phyloP scores from a whole-genome alignment of 2,113 vertebrate genomes.

The Pituophis catenifer region DNA sequence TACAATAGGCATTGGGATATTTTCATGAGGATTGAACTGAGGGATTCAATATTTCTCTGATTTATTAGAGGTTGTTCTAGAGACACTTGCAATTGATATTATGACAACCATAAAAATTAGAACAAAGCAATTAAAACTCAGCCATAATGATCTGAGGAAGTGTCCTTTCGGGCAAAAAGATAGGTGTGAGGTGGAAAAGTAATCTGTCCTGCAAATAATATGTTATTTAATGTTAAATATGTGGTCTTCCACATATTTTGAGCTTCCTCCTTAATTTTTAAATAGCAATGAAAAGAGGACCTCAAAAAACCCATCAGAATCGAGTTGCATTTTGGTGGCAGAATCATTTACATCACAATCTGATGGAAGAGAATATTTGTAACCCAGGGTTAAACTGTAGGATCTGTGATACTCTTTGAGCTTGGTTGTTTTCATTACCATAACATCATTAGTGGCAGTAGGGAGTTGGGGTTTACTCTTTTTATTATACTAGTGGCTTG shows the following conservation, averaged over 20 bases:
- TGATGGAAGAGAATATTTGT: too few relatives aligned
- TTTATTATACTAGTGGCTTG: too few relatives aligned
- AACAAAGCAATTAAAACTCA: conserved; percentile 14
- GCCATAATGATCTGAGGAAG: not conserved
- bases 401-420: too few relatives aligned
- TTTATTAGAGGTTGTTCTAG: not conserved
- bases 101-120: not conserved
- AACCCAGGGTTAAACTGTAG: too few relatives aligned
- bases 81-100: not conserved
- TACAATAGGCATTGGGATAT: conserved; percentile 7
- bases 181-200: not conserved
- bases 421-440: too few relatives aligned
- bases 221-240: not conserved
- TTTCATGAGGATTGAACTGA: conserved; percentile 21
- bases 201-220: not conserved
- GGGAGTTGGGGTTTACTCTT: too few relatives aligned
- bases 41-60: conserved; percentile 3
- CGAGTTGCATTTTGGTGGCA: not conserved
- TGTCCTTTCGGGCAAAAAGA: accelerated
- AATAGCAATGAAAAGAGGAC: not conserved
- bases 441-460: too few relatives aligned
- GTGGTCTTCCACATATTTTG: too few relatives aligned
- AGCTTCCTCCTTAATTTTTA: not conserved
- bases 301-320: not conserved
- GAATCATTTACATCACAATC: not conserved